A percentile compares a stretch with the other conserved stretches of the same genome.
Conservation (phyloP, 2,888 invertebrate species). For the Pharmacophagus antenor region DNA sequence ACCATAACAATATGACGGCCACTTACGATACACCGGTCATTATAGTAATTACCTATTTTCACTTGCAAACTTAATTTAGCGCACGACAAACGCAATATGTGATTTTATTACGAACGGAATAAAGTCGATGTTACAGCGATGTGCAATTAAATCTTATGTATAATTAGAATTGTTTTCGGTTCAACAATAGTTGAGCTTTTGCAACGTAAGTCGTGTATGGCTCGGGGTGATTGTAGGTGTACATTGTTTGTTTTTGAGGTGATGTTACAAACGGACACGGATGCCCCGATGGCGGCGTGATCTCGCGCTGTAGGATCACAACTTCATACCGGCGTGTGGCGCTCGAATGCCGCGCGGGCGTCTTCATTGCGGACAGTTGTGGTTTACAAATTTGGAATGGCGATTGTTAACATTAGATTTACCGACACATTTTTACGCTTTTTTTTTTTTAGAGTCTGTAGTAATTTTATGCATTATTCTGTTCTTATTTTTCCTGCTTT, state of each 20-base stretch:
- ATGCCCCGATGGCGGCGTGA: conserved; percentile 48
- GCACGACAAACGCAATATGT: conserved; percentile 29
- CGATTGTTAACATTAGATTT: too few relatives aligned
- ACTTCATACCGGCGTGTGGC: conserved; percentile 51
- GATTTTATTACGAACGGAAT: conserved; percentile 30
- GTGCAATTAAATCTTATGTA: conserved; percentile 37
- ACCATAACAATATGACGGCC: conserved; percentile 70
- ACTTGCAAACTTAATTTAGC: conserved; percentile 48
- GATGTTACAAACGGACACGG: conserved; percentile 54
- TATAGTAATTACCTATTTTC: conserved; percentile 68
- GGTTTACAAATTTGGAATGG: too few relatives aligned
- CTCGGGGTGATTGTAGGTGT: conserved; percentile 64
- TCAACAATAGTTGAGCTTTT: conserved; percentile 69
- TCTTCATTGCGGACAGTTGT: too few relatives aligned
- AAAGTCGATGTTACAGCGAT: conserved; percentile 38
- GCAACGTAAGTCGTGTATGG: conserved; percentile 64
- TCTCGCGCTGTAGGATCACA: conserved; percentile 53
- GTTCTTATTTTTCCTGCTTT: too few relatives aligned
- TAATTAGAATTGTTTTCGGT: conserved; percentile 47
- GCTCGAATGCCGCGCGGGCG: too few relatives aligned
- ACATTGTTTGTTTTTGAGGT: conserved; percentile 68
- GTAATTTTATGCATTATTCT: too few relatives aligned
- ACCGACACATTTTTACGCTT: too few relatives aligned
- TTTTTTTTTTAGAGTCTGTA: too few relatives aligned
- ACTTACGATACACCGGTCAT: conserved; percentile 69